A percentile compares a stretch with the other conserved stretches of the same genome.
phyloP scores from a whole-genome alignment of 64 coral and sea anemone species.

The Pocillopora verrucosa region DNA sequence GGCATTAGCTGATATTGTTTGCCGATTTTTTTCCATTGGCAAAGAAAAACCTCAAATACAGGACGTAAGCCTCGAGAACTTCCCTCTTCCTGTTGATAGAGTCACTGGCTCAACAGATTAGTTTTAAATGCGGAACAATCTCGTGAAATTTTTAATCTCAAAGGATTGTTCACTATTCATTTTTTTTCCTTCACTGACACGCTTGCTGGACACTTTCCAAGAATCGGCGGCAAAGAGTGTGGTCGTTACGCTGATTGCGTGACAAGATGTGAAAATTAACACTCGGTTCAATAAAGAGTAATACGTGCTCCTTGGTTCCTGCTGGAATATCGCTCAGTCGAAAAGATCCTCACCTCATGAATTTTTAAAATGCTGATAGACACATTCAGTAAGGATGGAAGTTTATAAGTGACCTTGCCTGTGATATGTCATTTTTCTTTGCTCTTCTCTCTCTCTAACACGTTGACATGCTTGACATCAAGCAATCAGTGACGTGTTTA shows the following conservation, averaged over 20 bases:
- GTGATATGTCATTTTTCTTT: not conserved
- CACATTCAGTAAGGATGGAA: not conserved
- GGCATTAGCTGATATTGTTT: too few relatives aligned
- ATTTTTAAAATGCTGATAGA: not conserved
- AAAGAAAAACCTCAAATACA: not conserved
- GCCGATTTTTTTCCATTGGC: too few relatives aligned
- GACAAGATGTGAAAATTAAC: too few relatives aligned
- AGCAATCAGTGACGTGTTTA: slow-evolving; percentile 10
- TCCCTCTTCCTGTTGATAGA: not conserved
- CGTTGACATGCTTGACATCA: not conserved
- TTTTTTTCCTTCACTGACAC: not conserved
- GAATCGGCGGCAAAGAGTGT: too few relatives aligned
- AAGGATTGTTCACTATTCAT: not conserved
- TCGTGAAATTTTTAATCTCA: not conserved
- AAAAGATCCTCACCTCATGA: not conserved
- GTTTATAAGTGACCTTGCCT: not conserved
- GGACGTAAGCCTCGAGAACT: not conserved
- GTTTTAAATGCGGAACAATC: not conserved
- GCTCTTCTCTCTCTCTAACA: not conserved
- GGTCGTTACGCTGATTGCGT: too few relatives aligned
- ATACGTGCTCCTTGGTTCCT: too few relatives aligned
- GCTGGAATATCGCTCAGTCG: too few relatives aligned
- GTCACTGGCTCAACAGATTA: not conserved
- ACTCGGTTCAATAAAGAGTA: too few relatives aligned
- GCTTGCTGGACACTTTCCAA: not conserved